Evolutionary conservation across 2,888 invertebrate species (phyloP).

Genomic region (Acleris literana): DNA sequence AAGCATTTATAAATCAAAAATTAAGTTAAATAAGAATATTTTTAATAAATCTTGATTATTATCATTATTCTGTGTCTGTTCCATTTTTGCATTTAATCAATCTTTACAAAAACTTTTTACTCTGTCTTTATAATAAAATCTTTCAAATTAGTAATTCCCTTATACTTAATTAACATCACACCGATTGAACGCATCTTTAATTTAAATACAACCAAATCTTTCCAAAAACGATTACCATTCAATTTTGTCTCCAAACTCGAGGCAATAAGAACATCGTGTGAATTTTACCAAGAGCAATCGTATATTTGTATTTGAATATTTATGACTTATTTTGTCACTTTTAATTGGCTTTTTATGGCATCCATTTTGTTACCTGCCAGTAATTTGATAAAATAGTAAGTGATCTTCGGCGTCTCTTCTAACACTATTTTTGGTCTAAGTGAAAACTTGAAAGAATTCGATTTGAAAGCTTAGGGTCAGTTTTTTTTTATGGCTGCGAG

Average conservation of each 20-base stretch:
- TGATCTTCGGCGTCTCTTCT: constrained; percentile 36
- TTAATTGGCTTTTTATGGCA: constrained; percentile 43
- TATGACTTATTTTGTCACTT: constrained; percentile 52
- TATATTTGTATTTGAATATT: constrained; percentile 39
- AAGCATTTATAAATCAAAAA: too few species aligned
- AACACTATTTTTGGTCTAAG: not conserved
- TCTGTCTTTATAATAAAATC: not conserved
- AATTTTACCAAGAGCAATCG: not conserved
- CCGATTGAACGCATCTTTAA: constrained; percentile 18
- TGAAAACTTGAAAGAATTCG: too few species aligned
- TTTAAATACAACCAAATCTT: not conserved
- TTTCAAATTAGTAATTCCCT: constrained; percentile 10
- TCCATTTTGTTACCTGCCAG: constrained; percentile 39
- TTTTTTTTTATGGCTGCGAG: too few species aligned
- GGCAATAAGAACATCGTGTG: not conserved
- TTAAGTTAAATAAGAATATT: too few species aligned
- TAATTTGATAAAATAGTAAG: constrained; percentile 44
- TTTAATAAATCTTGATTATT: too few species aligned
- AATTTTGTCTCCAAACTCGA: not conserved
- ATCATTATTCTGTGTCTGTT: not conserved
- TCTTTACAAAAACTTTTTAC: not conserved
- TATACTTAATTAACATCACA: constrained; percentile 2
- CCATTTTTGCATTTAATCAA: not conserved
- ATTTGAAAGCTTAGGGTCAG: too few species aligned
- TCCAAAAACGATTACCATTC: constrained; percentile 7